Evolutionary conservation across 2,113 vertebrate genomes (phyloP).

Genomic region (Reinhardtius hippoglossoides): DNA sequence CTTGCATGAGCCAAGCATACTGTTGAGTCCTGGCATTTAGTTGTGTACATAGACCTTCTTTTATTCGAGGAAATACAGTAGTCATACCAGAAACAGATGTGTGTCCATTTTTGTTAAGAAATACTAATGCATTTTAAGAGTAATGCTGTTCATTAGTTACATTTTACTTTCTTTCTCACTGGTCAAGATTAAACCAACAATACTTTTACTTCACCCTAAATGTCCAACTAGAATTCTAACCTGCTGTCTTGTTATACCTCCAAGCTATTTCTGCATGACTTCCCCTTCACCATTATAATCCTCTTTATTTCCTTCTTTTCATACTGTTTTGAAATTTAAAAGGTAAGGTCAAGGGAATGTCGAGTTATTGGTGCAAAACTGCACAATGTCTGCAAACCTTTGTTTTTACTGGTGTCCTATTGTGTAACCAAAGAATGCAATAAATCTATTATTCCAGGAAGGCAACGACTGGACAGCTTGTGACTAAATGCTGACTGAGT

Average conservation of each 20-base stretch:
- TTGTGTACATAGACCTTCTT: no score
- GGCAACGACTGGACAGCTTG: not conserved
- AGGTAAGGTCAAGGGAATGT: constrained; percentile 3
- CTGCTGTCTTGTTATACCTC: constrained; percentile 34
- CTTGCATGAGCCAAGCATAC: no score
- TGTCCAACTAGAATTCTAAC: constrained; percentile 11
- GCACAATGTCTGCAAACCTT: not conserved
- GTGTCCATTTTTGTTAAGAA: no score
- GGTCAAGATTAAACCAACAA: not conserved
- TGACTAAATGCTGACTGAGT: constrained; percentile 4
- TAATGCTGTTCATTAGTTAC: not conserved
- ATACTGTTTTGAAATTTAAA: constrained; percentile 32
- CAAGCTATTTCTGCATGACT: constrained; percentile 29
- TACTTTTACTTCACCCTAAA: not conserved
- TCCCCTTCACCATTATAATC: constrained; percentile 30
- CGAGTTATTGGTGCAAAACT: not conserved
- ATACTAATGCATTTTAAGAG: no score
- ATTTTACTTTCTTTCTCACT: not conserved
- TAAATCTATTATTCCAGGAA: not conserved
- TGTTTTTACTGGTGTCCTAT: not conserved
- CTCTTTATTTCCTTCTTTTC: constrained; percentile 42
- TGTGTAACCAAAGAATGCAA: not conserved
- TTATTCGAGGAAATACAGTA: no score
- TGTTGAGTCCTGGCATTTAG: no score
- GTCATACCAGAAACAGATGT: no score